phyloP scores from a whole-genome alignment of 1,140 invertebrate species.

The Dreissena rostriformis region DNA sequence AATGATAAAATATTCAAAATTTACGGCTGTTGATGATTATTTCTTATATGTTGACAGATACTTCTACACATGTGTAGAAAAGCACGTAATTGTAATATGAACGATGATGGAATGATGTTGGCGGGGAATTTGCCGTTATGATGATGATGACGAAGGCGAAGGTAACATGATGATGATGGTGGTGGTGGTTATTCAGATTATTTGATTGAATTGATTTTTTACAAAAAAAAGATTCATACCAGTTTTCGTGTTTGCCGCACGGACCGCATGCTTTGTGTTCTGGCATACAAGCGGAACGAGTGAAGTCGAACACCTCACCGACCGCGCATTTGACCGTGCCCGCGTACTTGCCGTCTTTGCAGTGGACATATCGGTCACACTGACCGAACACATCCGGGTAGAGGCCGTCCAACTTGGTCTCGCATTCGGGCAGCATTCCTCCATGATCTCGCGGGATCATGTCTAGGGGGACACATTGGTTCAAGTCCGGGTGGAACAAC shows the following conservation, averaged over 20 bases:
- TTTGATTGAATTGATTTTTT: neutral
- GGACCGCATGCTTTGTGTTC: slow-evolving; percentile 38
- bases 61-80: too few species aligned
- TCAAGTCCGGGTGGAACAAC: slow-evolving; percentile 35
- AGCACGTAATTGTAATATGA: too few species aligned
- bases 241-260: slow-evolving; percentile 11
- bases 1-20: too few species aligned
- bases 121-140: neutral
- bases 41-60: too few species aligned
- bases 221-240: slow-evolving; percentile 11
- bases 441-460: slow-evolving; percentile 49
- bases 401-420: slow-evolving; percentile 38
- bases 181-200: too few species aligned
- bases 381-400: slow-evolving; percentile 53
- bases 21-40: too few species aligned
- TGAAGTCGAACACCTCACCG: slow-evolving; percentile 38
- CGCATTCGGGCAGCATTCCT: slow-evolving; percentile 55
- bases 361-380: slow-evolving; percentile 45
- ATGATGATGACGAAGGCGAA: neutral
- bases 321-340: slow-evolving; percentile 21
- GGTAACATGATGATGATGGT: neutral
- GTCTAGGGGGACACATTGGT: slow-evolving; percentile 45
- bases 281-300: neutral
- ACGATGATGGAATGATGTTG: too few species aligned
- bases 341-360: slow-evolving; percentile 38